These are phyloP conservation scores for Chaitophorus viminalis DNA, from an alignment of 2,888 invertebrate species.

Conservation along the genomic window DNA sequence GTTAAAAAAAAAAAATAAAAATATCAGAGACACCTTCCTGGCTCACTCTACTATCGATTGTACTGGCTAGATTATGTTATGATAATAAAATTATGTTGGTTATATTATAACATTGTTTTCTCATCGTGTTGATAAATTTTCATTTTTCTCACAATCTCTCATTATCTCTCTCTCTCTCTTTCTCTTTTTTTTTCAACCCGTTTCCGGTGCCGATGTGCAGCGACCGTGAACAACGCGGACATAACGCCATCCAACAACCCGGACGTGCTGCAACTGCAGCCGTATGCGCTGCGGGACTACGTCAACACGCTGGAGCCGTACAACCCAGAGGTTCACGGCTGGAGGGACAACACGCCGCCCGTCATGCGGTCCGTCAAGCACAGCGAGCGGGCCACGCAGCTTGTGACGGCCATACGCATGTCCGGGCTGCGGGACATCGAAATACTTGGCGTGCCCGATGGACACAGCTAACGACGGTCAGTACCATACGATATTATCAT, in stretches of 20 bases:
- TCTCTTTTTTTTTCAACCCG: not conserved
- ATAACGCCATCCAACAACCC: constrained; percentile 38
- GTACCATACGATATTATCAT: too few species aligned
- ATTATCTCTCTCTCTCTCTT: not conserved
- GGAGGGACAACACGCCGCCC: constrained; percentile 65
- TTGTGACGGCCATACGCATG: constrained; percentile 49
- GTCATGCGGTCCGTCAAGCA: constrained; percentile 62
- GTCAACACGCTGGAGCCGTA: constrained; percentile 65
- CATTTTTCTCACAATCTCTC: too few species aligned
- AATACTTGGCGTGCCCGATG: constrained; percentile 50
- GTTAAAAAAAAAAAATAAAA: too few species aligned
- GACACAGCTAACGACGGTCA: constrained; percentile 60
- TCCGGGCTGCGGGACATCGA: constrained; percentile 54
- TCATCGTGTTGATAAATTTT: too few species aligned
- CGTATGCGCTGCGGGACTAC: constrained; percentile 65
- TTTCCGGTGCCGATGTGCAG: not conserved
- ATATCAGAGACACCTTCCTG: too few species aligned
- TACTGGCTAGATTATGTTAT: too few species aligned
- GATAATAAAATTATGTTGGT: too few species aligned
- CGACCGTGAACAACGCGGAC: constrained; percentile 56
- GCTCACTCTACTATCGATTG: too few species aligned
- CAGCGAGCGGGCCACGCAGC: constrained; percentile 55
- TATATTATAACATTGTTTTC: too few species aligned
- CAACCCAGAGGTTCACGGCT: constrained; percentile 65
- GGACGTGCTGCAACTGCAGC: constrained; percentile 64